Percentiles rank a stretch among this genome's conserved stretches.
Evolutionary conservation across 2,797 vertebrate genomes (phyloP).

Genomic region (Hybognathus amarus): DNA sequence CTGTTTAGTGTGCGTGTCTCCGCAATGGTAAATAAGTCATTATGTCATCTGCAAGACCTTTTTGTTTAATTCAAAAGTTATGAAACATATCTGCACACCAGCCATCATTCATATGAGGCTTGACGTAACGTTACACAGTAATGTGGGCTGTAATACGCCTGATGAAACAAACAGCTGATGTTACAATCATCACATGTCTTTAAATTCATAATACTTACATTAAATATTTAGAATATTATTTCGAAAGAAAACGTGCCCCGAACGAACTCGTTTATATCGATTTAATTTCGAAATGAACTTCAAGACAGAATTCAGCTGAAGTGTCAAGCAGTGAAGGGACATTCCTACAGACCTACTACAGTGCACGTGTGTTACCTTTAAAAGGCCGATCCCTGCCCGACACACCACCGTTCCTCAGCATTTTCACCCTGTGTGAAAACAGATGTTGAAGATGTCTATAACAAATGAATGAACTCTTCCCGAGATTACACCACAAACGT

Average conservation of each 20-base stretch:
- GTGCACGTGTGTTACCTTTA: slow-evolving; percentile 56
- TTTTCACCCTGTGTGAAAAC: slow-evolving; percentile 38
- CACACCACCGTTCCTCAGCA: slow-evolving; percentile 75
- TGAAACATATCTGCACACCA: not conserved
- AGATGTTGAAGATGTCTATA: not conserved
- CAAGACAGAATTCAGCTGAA: not conserved
- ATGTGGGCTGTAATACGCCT: not conserved
- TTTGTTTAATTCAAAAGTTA: not conserved
- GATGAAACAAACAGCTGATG: not conserved
- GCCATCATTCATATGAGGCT: not conserved
- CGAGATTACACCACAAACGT: slow-evolving; percentile 44
- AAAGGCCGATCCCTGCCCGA: slow-evolving; percentile 67
- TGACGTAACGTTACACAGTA: not conserved
- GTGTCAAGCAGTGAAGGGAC: not conserved
- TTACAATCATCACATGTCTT: not conserved
- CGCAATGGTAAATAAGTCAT: too few species aligned
- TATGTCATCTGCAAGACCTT: not conserved
- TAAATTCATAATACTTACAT: not conserved
- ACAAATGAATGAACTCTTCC: slow-evolving; percentile 12
- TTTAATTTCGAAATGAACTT: not conserved
- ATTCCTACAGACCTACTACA: not conserved
- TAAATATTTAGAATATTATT: too few species aligned
- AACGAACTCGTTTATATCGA: not conserved
- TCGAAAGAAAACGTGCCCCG: not conserved
- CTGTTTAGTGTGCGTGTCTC: not conserved